phyloP scores from a whole-genome alignment of 2,797 vertebrate species.

The Calcarius lapponicus region DNA sequence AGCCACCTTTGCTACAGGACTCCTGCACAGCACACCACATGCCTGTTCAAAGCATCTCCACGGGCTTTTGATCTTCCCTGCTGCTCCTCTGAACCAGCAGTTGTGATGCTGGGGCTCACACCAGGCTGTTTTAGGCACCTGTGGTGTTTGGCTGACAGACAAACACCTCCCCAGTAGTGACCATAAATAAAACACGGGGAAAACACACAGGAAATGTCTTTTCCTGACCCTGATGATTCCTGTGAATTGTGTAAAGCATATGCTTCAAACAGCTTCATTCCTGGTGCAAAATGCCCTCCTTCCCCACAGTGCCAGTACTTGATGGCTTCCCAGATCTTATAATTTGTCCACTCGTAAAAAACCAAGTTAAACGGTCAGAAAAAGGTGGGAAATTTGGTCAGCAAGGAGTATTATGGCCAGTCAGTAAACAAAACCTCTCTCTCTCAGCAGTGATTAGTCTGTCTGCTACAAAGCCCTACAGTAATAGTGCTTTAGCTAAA shows the following conservation, averaged over 20 bases:
- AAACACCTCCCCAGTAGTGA: rapidly evolving
- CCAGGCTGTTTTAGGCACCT: background rate
- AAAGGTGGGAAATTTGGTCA: background rate
- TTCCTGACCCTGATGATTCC: background rate
- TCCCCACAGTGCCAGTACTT: background rate
- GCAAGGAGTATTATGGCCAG: background rate
- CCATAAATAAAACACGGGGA: background rate
- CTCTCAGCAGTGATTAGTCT: background rate
- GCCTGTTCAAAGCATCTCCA: background rate
- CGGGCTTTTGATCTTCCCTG: background rate
- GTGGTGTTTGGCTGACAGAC: background rate
- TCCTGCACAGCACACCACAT: rapidly evolving
- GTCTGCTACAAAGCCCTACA: background rate
- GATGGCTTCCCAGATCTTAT: background rate
- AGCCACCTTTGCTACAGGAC: background rate
- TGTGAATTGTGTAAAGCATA: background rate
- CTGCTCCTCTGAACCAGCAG: background rate
- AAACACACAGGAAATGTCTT: background rate
- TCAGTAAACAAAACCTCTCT: background rate
- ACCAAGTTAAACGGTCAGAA: background rate
- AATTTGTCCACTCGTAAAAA: background rate
- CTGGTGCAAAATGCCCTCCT: background rate
- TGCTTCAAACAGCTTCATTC: background rate
- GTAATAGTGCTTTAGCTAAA: background rate
- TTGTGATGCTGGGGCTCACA: background rate